Conservation (phyloP, 2,113 vertebrate species). For the Oplegnathus fasciatus region DNA sequence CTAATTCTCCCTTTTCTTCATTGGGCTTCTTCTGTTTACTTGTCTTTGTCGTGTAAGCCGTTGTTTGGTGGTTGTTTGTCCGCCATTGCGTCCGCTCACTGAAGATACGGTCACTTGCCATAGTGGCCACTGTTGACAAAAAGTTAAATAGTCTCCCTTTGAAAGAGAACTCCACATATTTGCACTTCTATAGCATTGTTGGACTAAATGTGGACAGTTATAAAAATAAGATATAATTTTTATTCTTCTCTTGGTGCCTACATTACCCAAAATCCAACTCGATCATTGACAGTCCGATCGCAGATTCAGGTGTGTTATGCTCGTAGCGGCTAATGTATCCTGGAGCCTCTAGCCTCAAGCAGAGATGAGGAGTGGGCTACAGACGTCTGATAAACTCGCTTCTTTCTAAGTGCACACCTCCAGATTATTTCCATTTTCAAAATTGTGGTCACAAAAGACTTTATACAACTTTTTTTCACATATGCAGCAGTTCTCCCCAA, state of each 20-base stretch:
- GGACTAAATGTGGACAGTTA: neutral
- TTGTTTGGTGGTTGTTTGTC: no score
- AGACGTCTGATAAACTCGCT: neutral
- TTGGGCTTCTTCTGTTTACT: no score
- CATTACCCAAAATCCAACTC: neutral
- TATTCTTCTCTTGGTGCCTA: neutral
- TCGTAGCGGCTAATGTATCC: neutral
- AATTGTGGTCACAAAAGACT: neutral
- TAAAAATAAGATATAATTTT: no score
- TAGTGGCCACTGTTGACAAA: no score
- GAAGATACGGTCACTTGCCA: no score
- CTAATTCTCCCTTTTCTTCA: no score
- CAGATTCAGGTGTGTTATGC: no score
- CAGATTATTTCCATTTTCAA: neutral
- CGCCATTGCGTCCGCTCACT: no score
- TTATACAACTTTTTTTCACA: neutral
- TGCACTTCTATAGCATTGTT: no score
- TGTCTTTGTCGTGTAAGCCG: no score
- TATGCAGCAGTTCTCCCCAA: neutral
- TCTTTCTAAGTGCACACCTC: neutral
- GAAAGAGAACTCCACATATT: no score
- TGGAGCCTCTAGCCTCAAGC: neutral
- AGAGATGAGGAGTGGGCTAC: neutral
- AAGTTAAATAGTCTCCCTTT: no score
- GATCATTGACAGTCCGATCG: accelerated